A percentile compares a stretch with the other conserved stretches of the same genome.
These are phyloP conservation scores for Melanotaenia nigrans DNA, from an alignment of 2,797 vertebrate genomes.

Conservation along the genomic window DNA sequence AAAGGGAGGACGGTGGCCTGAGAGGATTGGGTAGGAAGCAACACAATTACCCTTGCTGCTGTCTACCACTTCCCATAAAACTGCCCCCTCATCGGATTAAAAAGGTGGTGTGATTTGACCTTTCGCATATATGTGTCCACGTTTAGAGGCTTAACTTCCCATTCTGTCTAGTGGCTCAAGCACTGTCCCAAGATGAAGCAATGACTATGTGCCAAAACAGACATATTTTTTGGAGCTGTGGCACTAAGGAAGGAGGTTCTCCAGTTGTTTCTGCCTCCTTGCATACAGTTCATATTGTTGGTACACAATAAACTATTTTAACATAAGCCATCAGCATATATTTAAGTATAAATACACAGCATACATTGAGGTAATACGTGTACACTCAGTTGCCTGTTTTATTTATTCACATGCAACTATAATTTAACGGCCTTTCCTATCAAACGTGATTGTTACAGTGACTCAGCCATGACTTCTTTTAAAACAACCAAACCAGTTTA, in stretches of 20 bases:
- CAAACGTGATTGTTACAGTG: slow-evolving; percentile 39
- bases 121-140: slow-evolving; percentile 36
- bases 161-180: neutral
- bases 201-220: slow-evolving; percentile 32
- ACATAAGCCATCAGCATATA: slow-evolving; percentile 27
- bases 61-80: slow-evolving; percentile 76
- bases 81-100: slow-evolving; percentile 68
- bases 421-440: slow-evolving; percentile 27
- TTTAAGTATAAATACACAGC: slow-evolving; percentile 3
- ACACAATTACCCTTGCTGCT: slow-evolving; percentile 86
- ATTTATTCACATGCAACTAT: slow-evolving; percentile 43
- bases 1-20: neutral
- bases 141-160: slow-evolving; percentile 26
- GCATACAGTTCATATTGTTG: slow-evolving; percentile 8
- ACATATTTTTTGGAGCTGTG: slow-evolving; percentile 26
- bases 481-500: slow-evolving; percentile 53
- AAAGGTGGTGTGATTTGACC: slow-evolving; percentile 48
- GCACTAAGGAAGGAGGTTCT: neutral
- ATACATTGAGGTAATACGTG: slow-evolving; percentile 27
- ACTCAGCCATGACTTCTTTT: slow-evolving; percentile 45
- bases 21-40: slow-evolving; percentile 68
- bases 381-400: neutral
- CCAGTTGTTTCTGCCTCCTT: slow-evolving; percentile 12
- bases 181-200: slow-evolving; percentile 22
- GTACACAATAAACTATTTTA: slow-evolving; percentile 4